Evolutionary conservation across 2,113 vertebrate genomes (phyloP).

Genomic region (Sceloporus undulatus): DNA sequence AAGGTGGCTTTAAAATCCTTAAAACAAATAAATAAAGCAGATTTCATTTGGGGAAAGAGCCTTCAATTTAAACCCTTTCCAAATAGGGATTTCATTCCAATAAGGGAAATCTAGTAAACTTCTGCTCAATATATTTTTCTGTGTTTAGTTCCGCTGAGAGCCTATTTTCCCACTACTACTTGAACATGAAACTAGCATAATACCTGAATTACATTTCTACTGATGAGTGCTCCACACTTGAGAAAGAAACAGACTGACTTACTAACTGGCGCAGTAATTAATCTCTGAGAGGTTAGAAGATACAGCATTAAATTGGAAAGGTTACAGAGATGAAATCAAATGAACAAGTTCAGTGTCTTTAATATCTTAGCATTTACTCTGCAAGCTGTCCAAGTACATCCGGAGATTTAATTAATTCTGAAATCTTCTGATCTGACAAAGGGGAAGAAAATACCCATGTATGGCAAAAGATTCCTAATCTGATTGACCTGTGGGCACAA

Average conservation of each 20-base stretch:
- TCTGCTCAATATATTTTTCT: constrained; percentile 52
- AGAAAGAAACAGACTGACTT: constrained; percentile 67
- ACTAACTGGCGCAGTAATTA: constrained; percentile 77
- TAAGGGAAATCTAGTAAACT: constrained; percentile 14
- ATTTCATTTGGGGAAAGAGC: background rate
- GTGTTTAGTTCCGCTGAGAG: constrained; percentile 41
- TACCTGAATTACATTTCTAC: constrained; percentile 57
- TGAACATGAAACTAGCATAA: constrained; percentile 52
- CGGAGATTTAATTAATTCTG: constrained; percentile 79
- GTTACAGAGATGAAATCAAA: constrained; percentile 76
- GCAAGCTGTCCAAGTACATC: constrained; percentile 69
- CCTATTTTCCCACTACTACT: constrained; percentile 23
- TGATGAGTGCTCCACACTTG: constrained; percentile 60
- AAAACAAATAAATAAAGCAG: background rate
- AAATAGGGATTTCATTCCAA: background rate
- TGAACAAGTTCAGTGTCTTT: constrained; percentile 76
- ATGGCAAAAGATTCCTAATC: constrained; percentile 64
- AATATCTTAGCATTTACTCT: constrained; percentile 72
- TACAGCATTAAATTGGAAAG: constrained; percentile 77
- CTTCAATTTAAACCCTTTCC: background rate
- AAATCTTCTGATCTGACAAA: constrained; percentile 65
- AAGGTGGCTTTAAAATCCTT: background rate
- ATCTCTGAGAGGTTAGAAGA: constrained; percentile 75
- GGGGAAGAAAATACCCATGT: constrained; percentile 63
- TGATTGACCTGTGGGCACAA: constrained; percentile 53